phyloP scores from a whole-genome alignment of 64 coral and sea anemone species.

The Montipora cactus region DNA sequence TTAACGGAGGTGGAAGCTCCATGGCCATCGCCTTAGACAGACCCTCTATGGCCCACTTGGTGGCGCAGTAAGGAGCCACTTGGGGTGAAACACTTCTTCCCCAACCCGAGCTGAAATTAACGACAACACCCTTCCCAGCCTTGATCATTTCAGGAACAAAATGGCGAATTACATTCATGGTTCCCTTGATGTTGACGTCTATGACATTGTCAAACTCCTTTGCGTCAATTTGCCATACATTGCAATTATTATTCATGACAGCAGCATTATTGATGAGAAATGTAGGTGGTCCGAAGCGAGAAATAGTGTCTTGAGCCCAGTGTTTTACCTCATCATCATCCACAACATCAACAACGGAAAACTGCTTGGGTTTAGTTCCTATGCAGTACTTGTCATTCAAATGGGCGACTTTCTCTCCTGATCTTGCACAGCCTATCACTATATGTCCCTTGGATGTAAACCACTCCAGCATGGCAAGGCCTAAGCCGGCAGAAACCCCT shows the following conservation, averaged over 20 bases:
- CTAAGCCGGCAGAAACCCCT: constrained; percentile 73
- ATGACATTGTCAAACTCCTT: constrained; percentile 73
- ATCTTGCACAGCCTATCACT: constrained; percentile 75
- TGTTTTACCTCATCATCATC: constrained; percentile 28
- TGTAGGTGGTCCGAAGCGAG: constrained; percentile 62
- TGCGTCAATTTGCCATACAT: constrained; percentile 59
- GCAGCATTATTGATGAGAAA: constrained; percentile 71
- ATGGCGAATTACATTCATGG: constrained; percentile 64
- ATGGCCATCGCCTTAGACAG: constrained; percentile 86
- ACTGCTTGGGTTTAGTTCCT: constrained; percentile 41
- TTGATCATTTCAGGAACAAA: constrained; percentile 83
- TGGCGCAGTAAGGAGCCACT: constrained; percentile 84
- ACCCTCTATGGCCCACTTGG: constrained; percentile 87
- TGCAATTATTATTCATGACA: neutral
- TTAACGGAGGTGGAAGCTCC: constrained; percentile 75
- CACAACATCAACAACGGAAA: constrained; percentile 62
- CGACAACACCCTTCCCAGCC: constrained; percentile 59
- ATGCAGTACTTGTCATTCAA: constrained; percentile 60
- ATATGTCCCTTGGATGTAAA: constrained; percentile 54
- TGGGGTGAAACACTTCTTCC: constrained; percentile 62
- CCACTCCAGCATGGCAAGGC: constrained; percentile 77
- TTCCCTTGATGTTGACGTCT: constrained; percentile 82
- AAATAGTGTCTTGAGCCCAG: constrained; percentile 48
- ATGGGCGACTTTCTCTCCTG: constrained; percentile 49
- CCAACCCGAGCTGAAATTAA: constrained; percentile 82